Evolutionary conservation across 1,140 invertebrate genomes (phyloP).

Genomic region (Nebria ingens): DNA sequence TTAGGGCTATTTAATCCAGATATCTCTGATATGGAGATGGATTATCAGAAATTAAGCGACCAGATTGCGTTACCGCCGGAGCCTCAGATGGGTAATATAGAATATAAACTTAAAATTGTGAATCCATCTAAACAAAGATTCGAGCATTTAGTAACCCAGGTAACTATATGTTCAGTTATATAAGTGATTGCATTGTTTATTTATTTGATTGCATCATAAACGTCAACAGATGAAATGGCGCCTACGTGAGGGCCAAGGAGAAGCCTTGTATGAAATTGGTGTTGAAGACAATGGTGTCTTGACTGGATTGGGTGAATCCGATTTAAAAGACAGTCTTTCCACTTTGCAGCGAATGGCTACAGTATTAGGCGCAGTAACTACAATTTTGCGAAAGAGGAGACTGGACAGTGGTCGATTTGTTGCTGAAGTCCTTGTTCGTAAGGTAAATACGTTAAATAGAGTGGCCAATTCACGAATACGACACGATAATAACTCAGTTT

Average conservation of each 20-base stretch:
- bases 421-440: conserved; percentile 82
- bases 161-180: conserved; percentile 29
- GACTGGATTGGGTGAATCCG: conserved; percentile 64
- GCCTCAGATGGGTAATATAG: conserved; percentile 81
- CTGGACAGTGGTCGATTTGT: conserved; percentile 45
- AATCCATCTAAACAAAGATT: conserved; percentile 75
- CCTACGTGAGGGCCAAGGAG: conserved; percentile 76
- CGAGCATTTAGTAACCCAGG: conserved; percentile 82
- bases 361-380: conserved; percentile 70
- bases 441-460: conserved; percentile 45
- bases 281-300: conserved; percentile 87
- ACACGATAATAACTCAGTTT: too few relatives aligned
- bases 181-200: not conserved
- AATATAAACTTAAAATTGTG: conserved; percentile 85
- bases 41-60: conserved; percentile 26
- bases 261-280: conserved; percentile 94
- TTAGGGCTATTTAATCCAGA: conserved; percentile 65
- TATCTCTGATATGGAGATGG: conserved; percentile 27
- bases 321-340: conserved; percentile 71
- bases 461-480: conserved; percentile 82
- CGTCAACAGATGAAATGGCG: conserved; percentile 72
- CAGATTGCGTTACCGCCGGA: conserved; percentile 64
- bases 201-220: too few relatives aligned
- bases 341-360: conserved; percentile 78
- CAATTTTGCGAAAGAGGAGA: conserved; percentile 42